These are phyloP conservation scores for Nemotelus nigrinus DNA, from an alignment of 2,888 invertebrate genomes.

Conservation along the genomic window DNA sequence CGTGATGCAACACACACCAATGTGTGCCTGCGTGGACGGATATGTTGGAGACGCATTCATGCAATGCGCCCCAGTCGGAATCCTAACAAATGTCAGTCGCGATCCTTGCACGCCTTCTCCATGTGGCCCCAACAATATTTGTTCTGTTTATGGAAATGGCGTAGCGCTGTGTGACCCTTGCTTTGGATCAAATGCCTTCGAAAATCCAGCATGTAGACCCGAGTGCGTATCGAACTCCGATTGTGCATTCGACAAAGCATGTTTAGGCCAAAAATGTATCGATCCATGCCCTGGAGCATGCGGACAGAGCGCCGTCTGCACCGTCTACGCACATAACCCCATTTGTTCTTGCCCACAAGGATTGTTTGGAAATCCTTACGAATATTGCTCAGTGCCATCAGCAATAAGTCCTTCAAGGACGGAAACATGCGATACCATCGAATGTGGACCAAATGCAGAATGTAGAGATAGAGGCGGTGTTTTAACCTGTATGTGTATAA, in stretches of 20 bases:
- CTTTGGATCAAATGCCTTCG: conserved; percentile 72
- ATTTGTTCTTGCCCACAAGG: conserved; percentile 76
- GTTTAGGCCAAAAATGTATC: conserved; percentile 76
- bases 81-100: conserved; percentile 70
- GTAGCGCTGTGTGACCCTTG: conserved; percentile 85
- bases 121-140: conserved; percentile 75
- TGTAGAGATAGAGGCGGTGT: conserved; percentile 75
- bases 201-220: conserved; percentile 80
- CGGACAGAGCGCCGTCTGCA: conserved; percentile 77
- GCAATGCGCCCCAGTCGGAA: conserved; percentile 72
- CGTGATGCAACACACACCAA: conserved; percentile 84
- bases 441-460: conserved; percentile 79
- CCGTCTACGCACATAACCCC: conserved; percentile 77
- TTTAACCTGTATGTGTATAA: conserved; percentile 76
- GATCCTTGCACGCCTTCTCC: conserved; percentile 82
- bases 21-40: conserved; percentile 80
- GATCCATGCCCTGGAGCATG: conserved; percentile 85
- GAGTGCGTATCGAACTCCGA: conserved; percentile 85
- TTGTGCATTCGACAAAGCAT: conserved; percentile 81
- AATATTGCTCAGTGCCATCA: conserved; percentile 73
- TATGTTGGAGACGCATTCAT: conserved; percentile 83
- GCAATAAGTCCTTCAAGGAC: conserved; percentile 59
- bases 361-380: conserved; percentile 80
- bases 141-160: conserved; percentile 77
- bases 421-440: conserved; percentile 73